These are phyloP conservation scores for Cariama cristata DNA, from an alignment of 2,113 vertebrate genomes.

Conservation along the genomic window DNA sequence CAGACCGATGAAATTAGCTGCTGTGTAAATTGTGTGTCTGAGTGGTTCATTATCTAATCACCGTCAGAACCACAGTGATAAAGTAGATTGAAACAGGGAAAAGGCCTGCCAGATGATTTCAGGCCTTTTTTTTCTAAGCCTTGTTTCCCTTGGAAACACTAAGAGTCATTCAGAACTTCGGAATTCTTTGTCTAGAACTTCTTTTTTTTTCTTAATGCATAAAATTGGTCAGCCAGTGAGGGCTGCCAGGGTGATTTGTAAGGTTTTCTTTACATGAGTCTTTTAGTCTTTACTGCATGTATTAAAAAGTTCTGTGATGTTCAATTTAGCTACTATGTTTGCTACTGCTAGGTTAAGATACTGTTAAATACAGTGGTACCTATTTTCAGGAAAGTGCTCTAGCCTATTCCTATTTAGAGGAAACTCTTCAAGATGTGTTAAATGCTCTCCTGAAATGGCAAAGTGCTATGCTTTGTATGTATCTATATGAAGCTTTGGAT, in stretches of 20 bases:
- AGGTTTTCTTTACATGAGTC: neutral
- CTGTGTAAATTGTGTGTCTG: constrained; percentile 94
- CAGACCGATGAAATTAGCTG: constrained; percentile 90
- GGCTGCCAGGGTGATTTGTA: constrained; percentile 40
- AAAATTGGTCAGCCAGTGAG: constrained; percentile 30
- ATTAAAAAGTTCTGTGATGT: neutral
- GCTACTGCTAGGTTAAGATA: neutral
- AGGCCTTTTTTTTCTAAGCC: constrained; percentile 70
- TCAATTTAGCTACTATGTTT: neutral
- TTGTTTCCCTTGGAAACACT: constrained; percentile 85
- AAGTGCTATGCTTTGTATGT: neutral
- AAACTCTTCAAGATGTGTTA: neutral
- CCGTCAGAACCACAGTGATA: constrained; percentile 89
- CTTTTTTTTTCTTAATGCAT: constrained; percentile 41
- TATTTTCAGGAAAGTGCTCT: neutral
- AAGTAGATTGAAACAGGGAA: constrained; percentile 90
- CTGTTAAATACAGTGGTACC: neutral
- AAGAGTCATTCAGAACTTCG: constrained; percentile 76
- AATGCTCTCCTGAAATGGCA: neutral
- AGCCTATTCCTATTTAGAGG: neutral
- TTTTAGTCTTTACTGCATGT: neutral
- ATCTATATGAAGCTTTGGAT: neutral
- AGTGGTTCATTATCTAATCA: constrained; percentile 99
- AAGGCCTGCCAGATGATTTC: constrained; percentile 87
- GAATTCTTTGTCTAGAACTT: constrained; percentile 73